Evolutionary conservation across 2,797 vertebrate genomes (phyloP).

Genomic region (Smutsia temminckii): DNA sequence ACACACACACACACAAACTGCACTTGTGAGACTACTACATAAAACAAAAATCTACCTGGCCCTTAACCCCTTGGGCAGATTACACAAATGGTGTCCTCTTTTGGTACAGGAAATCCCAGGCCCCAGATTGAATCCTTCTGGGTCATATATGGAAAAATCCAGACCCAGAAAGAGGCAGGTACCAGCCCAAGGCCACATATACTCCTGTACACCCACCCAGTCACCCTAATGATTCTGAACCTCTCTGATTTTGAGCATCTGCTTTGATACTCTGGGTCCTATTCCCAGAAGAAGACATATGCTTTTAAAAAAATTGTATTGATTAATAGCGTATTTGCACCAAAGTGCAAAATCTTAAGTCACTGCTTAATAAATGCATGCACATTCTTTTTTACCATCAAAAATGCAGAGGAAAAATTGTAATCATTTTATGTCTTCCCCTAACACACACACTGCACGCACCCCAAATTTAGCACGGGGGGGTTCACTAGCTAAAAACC

Average conservation of each 20-base stretch:
- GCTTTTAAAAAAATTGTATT: not conserved
- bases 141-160: not conserved
- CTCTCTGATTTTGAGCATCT: not conserved
- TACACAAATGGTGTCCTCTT: not conserved
- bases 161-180: not conserved
- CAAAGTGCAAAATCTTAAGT: not conserved
- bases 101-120: not conserved
- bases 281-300: not conserved
- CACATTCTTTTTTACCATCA: not conserved
- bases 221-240: not conserved
- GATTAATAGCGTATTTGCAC: not conserved
- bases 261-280: not conserved
- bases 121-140: not conserved
- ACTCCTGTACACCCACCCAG: not conserved
- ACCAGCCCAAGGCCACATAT: not conserved
- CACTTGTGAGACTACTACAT: not conserved
- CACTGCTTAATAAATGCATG: not conserved
- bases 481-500: not conserved
- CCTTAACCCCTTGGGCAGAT: not conserved
- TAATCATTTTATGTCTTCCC: not conserved
- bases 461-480: not conserved
- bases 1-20: not conserved
- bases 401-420: not conserved
- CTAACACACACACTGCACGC: not conserved
- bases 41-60: not conserved